phyloP scores from a whole-genome alignment of 2,888 invertebrate species.

The Embidobia sp. region DNA sequence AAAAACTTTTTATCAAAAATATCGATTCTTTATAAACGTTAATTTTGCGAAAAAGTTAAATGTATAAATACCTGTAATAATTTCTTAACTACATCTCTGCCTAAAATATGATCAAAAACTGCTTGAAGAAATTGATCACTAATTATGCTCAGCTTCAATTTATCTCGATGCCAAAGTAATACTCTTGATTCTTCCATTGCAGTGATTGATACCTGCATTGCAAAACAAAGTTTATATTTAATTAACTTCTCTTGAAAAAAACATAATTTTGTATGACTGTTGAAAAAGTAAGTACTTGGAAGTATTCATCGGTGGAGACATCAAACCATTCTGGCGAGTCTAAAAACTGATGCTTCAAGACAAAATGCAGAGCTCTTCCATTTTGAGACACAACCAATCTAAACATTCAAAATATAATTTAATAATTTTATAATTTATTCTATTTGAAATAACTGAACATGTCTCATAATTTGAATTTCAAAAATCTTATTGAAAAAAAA shows the following conservation, averaged over 20 bases:
- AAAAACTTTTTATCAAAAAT: too few species aligned
- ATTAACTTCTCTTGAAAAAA: not conserved
- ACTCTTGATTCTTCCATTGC: conserved; percentile 93
- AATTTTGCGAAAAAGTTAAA: too few species aligned
- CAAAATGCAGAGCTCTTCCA: conserved; percentile 91
- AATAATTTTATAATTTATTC: too few species aligned
- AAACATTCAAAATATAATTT: too few species aligned
- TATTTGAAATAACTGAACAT: too few species aligned
- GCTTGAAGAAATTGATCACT: conserved; percentile 91
- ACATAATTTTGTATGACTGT: too few species aligned
- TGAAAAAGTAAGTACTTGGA: conserved; percentile 87
- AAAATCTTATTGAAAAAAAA: too few species aligned
- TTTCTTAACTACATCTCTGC: conserved; percentile 92
- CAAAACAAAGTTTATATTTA: conserved; percentile 51
- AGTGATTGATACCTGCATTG: conserved; percentile 94
- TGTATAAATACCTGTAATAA: conserved; percentile 91
- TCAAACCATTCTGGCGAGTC: conserved; percentile 96
- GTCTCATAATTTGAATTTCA: too few species aligned
- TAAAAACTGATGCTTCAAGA: conserved; percentile 93
- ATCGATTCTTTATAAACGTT: too few species aligned
- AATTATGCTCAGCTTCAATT: conserved; percentile 92
- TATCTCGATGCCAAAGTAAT: conserved; percentile 92
- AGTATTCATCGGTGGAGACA: conserved; percentile 92
- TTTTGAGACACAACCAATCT: conserved; percentile 93
- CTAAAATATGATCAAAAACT: conserved; percentile 92